Evolutionary conservation across 2,797 vertebrate genomes (phyloP), one percentile per base, ranked within the genome.

Genomic region (Xiphophorus birchmanni): DNA sequence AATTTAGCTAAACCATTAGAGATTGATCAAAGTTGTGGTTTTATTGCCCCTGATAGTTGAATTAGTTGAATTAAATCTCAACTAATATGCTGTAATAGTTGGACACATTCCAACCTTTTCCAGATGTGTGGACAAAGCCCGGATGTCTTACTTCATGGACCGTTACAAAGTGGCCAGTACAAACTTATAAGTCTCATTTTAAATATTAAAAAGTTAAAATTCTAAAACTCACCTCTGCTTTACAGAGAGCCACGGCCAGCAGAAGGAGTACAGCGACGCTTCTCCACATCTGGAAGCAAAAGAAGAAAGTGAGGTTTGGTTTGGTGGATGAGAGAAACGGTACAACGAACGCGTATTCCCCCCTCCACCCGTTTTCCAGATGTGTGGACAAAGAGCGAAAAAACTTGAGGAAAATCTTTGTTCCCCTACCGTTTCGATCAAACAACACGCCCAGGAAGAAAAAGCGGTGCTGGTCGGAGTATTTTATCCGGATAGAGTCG

Each of bases 241-340:
- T 73, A 52, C 77, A 90, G 82, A 86, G 88, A 67, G 94, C 91
- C 52, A 74, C 80, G 67, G 91, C 88, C 63, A 96, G 89, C 82
- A 95, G 87, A 18, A 95, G 82, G 67, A 96, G 87, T 82, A 76
- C 93, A 8, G 94, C 83, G 73, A 92, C 90, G 90, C 94, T 90
- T 86, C 87, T 89, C 63, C 91, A 96, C 95, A 96, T 96, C 96
- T 96, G 94, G 91, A 90, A 75, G 56, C 45, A 17, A 63, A 77
- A 32, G 73, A 42, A 72, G 47, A 86, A 88, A 90, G 88, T 91
- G 1, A 67, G 75, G 63, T 58, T 86, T 50, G 26, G 63, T 60
- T n/a, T 0, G 40, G 56, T 47, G 0, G 44, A 32, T 71, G 69
- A 56, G 65, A 56, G 35, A 76, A 78, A 71, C 67, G 65, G 50